Conservation (phyloP, 1,140 invertebrate genomes). For the Monochamus saltuarius region DNA sequence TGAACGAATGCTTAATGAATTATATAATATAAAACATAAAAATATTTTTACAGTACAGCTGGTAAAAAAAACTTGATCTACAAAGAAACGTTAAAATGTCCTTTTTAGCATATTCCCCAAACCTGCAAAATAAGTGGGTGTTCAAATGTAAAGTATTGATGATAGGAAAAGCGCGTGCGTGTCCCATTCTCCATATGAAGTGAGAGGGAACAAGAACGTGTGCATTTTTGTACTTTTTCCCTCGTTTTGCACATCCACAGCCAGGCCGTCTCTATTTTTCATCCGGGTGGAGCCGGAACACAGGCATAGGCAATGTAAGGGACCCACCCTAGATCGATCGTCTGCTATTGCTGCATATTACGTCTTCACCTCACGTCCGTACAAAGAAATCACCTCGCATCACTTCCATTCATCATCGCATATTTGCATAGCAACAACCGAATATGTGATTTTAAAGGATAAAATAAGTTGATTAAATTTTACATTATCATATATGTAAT, state of each 20-base stretch:
- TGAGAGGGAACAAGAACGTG: slow-evolving; percentile 32
- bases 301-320: slow-evolving; percentile 22
- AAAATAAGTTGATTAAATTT: no score
- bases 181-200: slow-evolving; percentile 36
- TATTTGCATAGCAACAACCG: slow-evolving; percentile 10
- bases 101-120: background rate
- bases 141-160: slow-evolving; percentile 50
- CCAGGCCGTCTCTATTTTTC: slow-evolving; percentile 45
- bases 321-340: slow-evolving; percentile 42
- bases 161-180: slow-evolving; percentile 45
- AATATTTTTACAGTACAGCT: no score
- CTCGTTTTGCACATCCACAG: slow-evolving; percentile 41
- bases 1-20: no score
- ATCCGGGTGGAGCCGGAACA: slow-evolving; percentile 47
- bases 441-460: no score
- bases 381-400: slow-evolving; percentile 46
- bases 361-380: slow-evolving; percentile 43
- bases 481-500: no score
- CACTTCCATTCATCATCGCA: slow-evolving; percentile 42
- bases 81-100: no score
- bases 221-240: slow-evolving; percentile 46
- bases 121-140: slow-evolving; percentile 37
- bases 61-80: no score
- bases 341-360: slow-evolving; percentile 34
- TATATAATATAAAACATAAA: no score